Conservation (phyloP, 1,140 invertebrate genomes). For the Nixonia krombeini region DNA sequence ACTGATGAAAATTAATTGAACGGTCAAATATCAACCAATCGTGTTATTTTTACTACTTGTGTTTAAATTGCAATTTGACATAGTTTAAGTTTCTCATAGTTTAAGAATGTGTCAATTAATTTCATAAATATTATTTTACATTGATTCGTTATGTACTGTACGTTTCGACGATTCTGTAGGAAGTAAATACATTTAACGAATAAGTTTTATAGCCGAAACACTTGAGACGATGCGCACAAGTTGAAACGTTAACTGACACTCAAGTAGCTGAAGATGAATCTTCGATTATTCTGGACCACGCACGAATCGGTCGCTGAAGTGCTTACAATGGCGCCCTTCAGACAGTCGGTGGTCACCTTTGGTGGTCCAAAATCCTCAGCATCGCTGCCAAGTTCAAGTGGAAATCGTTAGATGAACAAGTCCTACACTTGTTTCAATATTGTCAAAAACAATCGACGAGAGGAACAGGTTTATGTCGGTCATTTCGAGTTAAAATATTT, state of each 20-base stretch:
- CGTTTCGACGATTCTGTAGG: too few species aligned
- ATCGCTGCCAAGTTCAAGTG: conserved; percentile 58
- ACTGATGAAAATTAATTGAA: conserved; percentile 50
- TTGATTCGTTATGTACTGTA: too few species aligned
- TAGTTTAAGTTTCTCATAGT: too few species aligned
- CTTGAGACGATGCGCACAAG: neutral
- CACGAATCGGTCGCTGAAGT: conserved; percentile 54
- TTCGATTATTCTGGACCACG: conserved; percentile 57
- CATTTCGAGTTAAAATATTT: too few species aligned
- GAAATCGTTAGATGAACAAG: too few species aligned
- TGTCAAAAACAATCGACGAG: too few species aligned
- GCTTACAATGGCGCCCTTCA: conserved; percentile 58
- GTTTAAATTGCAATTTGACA: too few species aligned
- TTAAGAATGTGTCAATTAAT: too few species aligned
- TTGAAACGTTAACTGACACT: conserved; percentile 47
- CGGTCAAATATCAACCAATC: conserved; percentile 37
- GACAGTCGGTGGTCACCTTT: conserved; percentile 53
- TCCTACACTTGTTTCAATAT: too few species aligned
- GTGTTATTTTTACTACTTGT: conserved; percentile 52
- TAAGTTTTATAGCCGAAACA: neutral
- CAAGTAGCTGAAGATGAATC: conserved; percentile 62
- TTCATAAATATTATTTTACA: too few species aligned
- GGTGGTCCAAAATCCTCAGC: conserved; percentile 65
- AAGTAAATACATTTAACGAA: too few species aligned
- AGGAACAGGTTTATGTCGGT: too few species aligned